phyloP scores from a whole-genome alignment of 2,888 invertebrate genomes.

The Eupithecia subumbrata region DNA sequence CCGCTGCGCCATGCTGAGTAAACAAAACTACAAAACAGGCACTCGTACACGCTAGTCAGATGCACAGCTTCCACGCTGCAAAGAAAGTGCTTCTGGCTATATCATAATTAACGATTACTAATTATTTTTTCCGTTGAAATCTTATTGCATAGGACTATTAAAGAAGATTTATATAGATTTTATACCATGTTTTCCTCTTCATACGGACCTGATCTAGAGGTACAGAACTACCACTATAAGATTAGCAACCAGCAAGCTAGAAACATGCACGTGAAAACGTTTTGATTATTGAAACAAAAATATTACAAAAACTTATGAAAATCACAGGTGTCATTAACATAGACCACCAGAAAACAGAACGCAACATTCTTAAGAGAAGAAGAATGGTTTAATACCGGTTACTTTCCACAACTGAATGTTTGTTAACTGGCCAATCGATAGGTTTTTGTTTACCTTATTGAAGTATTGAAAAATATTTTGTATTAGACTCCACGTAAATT shows the following conservation, averaged over 20 bases:
- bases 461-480: constrained; percentile 44
- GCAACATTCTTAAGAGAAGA: constrained; percentile 40
- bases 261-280: neutral
- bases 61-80: constrained; percentile 48
- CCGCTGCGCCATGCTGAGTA: constrained; percentile 69
- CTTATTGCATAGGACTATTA: neutral
- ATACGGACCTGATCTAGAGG: neutral
- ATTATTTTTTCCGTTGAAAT: neutral
- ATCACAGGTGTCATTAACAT: constrained; percentile 7
- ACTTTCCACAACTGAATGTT: constrained; percentile 48
- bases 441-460: constrained; percentile 48
- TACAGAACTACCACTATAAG: neutral
- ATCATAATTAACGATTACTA: neutral
- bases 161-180: neutral
- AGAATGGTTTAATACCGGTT: constrained; percentile 54
- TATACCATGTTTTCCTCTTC: neutral
- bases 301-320: neutral
- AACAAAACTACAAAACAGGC: constrained; percentile 73
- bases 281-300: neutral
- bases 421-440: constrained; percentile 48
- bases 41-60: constrained; percentile 58
- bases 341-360: constrained; percentile 28
- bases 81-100: constrained; percentile 17
- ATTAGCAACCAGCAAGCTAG: neutral
- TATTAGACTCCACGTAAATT: constrained; percentile 50